phyloP scores from a whole-genome alignment of 1,140 invertebrate species.

The Aethina tumida region DNA sequence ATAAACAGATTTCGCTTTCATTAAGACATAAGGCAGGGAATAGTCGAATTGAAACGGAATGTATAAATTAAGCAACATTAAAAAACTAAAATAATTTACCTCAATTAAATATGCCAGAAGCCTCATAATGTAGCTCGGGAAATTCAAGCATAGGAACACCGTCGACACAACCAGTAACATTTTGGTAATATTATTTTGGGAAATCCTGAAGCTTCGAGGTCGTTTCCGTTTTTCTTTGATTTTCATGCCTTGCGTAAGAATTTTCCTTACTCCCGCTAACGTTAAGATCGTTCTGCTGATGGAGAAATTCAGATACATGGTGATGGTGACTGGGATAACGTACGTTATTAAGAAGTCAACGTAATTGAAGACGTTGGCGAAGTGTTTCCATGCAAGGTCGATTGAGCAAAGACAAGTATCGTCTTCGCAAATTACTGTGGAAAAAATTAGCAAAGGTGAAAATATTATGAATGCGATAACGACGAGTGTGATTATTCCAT shows the following conservation, averaged over 20 bases:
- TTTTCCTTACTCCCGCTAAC: slow-evolving; percentile 42
- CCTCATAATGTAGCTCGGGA: slow-evolving; percentile 59
- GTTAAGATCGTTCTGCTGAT: slow-evolving; percentile 55
- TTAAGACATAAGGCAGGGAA: no score
- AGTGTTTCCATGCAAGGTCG: slow-evolving; percentile 35
- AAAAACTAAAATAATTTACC: no score
- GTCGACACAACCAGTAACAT: slow-evolving; percentile 74
- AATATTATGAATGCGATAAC: slow-evolving; percentile 46
- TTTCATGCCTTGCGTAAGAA: slow-evolving; percentile 27
- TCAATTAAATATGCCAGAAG: slow-evolving; percentile 45
- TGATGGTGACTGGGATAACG: slow-evolving; percentile 55
- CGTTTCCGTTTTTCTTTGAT: slow-evolving; percentile 1
- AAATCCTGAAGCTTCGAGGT: slow-evolving; percentile 3
- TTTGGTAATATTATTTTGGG: slow-evolving; percentile 53
- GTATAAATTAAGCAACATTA: background rate
- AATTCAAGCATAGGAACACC: slow-evolving; percentile 64
- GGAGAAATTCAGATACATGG: slow-evolving; percentile 56
- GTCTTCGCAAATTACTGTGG: slow-evolving; percentile 29
- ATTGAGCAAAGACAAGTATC: slow-evolving; percentile 39
- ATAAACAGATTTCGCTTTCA: no score
- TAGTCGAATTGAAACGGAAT: no score
- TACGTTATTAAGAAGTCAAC: slow-evolving; percentile 61
- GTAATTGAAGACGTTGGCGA: slow-evolving; percentile 51
- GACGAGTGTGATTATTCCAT: slow-evolving; percentile 45
- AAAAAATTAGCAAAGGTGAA: slow-evolving; percentile 51